A percentile compares a stretch with the other conserved stretches of the same genome.
Conservation (phyloP, 2,797 vertebrate species). For the Clamator glandarius region DNA sequence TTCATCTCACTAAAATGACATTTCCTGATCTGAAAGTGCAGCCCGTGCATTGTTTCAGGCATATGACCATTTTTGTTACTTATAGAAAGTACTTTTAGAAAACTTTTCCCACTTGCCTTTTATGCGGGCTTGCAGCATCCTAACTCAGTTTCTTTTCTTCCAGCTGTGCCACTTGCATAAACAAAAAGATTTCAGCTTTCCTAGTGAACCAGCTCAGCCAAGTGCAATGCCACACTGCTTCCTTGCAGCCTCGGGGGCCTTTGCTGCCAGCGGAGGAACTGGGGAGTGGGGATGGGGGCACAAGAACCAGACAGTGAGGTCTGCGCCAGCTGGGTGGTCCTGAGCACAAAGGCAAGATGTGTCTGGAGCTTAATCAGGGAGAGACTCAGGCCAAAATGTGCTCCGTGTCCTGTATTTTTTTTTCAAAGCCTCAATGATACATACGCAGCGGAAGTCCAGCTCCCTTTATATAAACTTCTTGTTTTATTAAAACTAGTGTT, state of each 20-base stretch:
- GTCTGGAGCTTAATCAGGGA: rapidly evolving
- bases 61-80: not conserved
- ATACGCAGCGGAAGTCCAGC: not conserved
- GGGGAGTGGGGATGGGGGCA: not conserved
- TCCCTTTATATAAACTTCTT: conserved; percentile 32
- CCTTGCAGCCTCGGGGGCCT: not conserved
- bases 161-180: not conserved
- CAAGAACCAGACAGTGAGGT: not conserved
- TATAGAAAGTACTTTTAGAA: not conserved
- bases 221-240: rapidly evolving
- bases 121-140: not conserved
- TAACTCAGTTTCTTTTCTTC: not conserved
- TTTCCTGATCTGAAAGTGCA: not conserved
- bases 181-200: not conserved
- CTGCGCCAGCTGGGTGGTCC: rapidly evolving
- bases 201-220: not conserved
- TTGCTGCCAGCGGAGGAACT: not conserved
- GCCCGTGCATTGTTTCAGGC: not conserved
- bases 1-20: not conserved
- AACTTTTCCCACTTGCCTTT: not conserved
- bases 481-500: conserved; percentile 55
- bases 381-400: rapidly evolving
- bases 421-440: not conserved
- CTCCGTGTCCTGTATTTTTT: not conserved
- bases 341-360: rapidly evolving